Base-by-base conservation (phyloP, 2,888 invertebrate species). In the Drosophila mettleri region DNA sequence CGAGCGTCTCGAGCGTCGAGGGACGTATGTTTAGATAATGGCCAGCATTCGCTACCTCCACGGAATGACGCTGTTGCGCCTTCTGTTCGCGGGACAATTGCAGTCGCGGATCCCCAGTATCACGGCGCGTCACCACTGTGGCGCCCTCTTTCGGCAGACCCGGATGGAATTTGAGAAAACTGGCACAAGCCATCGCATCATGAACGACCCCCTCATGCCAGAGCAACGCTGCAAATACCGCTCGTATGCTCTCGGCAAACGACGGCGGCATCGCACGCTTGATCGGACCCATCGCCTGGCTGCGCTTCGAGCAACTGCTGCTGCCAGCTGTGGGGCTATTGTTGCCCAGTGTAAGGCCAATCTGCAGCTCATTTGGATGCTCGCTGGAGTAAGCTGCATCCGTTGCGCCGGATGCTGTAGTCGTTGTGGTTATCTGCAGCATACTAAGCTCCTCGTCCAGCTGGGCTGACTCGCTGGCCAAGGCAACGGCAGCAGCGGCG, bases 141-240 rank as follows among this genome's bases (percentile, higher is more conserved):
- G 93, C 96, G 74, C 94, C 96, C 89, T 96, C 95, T 90, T 97
- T 97, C 18, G 97, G 96, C 66, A 97, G 91, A 31, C 95, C 95
- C 0, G 97, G 98, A 91, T 97, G 97, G 90, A 99, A 99, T 92
- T 98, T 98, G 9, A 99, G 93, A 91, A 98, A 99, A 0, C 98
- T 97, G 0, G 99, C 98, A 90, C 98, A 98, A 0, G 99, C 98
- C 95, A 99, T 99, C 7, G 99, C 98, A 91, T 99, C 99, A 91
- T 98, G 98, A 0, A 99, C 98, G 48, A 99, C 95, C 14, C 98
- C 95, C 93, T 99, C 98, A 90, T 99, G 99, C 98, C 99, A 99
- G 1, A 99, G 93, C 83, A 99, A 95, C 0, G 99, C 98, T 0
- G 99, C 98, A 92, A 99, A 99, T 6, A 98, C 97, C 0, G 98